Evolutionary conservation across 2,113 vertebrate genomes (phyloP), one percentile per base, ranked within the genome.

Genomic region (Gorilla gorilla): DNA sequence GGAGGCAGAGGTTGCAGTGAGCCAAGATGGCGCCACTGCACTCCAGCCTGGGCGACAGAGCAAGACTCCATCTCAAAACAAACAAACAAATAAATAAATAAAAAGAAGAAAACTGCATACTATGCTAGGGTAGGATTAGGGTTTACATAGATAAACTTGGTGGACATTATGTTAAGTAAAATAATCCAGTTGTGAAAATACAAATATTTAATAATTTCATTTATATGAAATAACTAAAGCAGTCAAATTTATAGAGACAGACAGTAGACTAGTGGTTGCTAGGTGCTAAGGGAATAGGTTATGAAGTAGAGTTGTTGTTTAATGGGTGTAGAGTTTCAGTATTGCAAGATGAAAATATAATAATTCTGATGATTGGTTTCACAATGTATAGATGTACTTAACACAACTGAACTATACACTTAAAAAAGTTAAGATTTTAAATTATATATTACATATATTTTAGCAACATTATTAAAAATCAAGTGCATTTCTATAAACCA

Each of bases 251-350:
- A 50, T 48, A 72, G 3, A 72, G 8, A 72, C 20, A 43, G 18
- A 17, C 35, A 84, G 40, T 55, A 79, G 14, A 87, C 20, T 73
- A 17, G 13, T 50, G 40, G 35, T 72, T 59, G 16, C 23, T 8
- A 61, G 3, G 6, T 11, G n/a, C 11, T 38, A 12, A 17, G 5
- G 20, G 18, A 17, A 22, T 6, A 0, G 5, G 10, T 9, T 27
- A 35, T 22, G 3, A 4, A 12, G 11, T 23, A 5, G 12, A 23
- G 3, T 59, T 64, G 17, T 6, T 45, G 20, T 85, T 23, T 66
- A 30, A 76, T 32, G n/a, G 17, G 1, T 66, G 66, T 6, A 12
- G 1, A 35, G 6, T n/a, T 81, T 68, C 48, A 43, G 18, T 23
- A 55, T 55, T 70, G n/a, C 38, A 32, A 43, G 45, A 32, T 38